Evolutionary conservation across 2,888 invertebrate species (phyloP).

Genomic region (Pachycephus smyrnensis): DNA sequence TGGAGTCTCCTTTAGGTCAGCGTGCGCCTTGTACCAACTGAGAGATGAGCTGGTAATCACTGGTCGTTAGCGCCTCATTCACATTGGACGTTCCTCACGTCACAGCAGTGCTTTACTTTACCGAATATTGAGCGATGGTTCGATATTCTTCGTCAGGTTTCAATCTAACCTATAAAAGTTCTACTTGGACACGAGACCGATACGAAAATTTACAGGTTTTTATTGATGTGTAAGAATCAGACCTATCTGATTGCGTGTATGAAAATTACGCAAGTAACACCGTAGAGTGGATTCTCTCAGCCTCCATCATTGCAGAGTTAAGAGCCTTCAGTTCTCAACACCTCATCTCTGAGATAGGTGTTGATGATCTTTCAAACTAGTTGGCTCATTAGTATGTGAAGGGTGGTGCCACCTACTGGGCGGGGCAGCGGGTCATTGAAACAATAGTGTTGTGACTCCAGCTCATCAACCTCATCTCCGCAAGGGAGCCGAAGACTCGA

Average conservation of each 20-base stretch:
- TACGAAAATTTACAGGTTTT: neutral
- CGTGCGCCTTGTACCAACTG: slow-evolving; percentile 14
- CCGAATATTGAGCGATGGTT: neutral
- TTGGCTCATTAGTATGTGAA: slow-evolving; percentile 51
- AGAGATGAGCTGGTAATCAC: slow-evolving; percentile 44
- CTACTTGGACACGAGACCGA: neutral
- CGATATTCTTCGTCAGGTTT: neutral
- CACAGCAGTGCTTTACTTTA: slow-evolving; percentile 35
- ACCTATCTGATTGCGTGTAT: neutral
- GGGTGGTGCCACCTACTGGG: slow-evolving; percentile 52
- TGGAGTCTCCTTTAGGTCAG: slow-evolving; percentile 7
- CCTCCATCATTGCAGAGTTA: neutral
- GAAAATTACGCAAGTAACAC: neutral
- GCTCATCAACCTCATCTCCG: slow-evolving; percentile 47
- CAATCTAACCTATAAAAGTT: neutral
- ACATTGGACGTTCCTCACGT: slow-evolving; percentile 43
- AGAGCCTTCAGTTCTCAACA: slow-evolving; percentile 36
- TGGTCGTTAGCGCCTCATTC: slow-evolving; percentile 62
- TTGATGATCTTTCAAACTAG: slow-evolving; percentile 49
- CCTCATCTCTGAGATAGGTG: slow-evolving; percentile 35
- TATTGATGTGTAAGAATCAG: neutral
- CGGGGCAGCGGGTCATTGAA: slow-evolving; percentile 50
- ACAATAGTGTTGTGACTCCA: slow-evolving; percentile 54
- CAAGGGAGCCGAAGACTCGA: slow-evolving; percentile 5
- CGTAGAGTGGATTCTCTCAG: neutral